These are phyloP conservation scores for Cynopterus brachyotis DNA, from an alignment of 2,113 vertebrate genomes.

Conservation along the genomic window DNA sequence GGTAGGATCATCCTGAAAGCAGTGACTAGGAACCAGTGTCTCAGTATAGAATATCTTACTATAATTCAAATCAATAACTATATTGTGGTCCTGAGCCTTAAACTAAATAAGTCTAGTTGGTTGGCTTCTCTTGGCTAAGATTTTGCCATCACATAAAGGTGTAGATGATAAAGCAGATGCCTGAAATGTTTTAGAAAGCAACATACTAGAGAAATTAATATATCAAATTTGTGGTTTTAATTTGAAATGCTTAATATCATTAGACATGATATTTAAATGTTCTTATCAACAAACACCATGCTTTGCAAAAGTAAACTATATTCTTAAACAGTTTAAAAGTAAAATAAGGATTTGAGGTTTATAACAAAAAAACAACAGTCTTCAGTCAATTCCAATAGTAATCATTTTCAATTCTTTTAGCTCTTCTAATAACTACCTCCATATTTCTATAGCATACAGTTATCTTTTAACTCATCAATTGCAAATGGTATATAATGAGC, in stretches of 20 bases:
- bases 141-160: background rate
- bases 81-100: background rate
- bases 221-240: background rate
- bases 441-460: background rate
- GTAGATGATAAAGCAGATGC: background rate
- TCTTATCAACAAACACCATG: background rate
- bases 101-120: background rate
- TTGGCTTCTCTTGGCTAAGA: background rate
- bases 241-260: conserved; percentile 3
- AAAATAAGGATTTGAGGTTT: background rate
- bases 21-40: background rate
- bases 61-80: background rate
- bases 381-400: background rate
- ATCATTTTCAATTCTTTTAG: background rate
- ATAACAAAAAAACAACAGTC: background rate
- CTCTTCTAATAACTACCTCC: background rate
- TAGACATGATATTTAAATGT: background rate
- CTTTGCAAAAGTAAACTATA: background rate
- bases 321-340: background rate
- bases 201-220: background rate
- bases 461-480: background rate
- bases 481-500: background rate
- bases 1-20: background rate
- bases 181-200: conserved; percentile 37
- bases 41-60: background rate